Evolutionary conservation across 1,140 invertebrate genomes (phyloP).

Genomic region (Schlechtendalia chinensis): DNA sequence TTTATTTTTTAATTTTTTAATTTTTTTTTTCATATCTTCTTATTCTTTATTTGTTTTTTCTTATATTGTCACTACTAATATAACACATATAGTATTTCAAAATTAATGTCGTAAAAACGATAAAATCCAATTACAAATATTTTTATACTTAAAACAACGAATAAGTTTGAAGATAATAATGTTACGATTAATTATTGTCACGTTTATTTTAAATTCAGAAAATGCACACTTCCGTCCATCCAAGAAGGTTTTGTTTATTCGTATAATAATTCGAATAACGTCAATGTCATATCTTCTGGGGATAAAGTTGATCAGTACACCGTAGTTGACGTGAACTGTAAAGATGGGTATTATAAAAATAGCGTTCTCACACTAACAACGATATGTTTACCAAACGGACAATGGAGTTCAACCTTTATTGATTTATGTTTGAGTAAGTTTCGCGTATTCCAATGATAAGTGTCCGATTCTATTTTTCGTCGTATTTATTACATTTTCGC

Average conservation of each 20-base stretch:
- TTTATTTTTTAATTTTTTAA: too few relatives aligned
- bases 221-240: neutral
- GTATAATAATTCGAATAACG: neutral
- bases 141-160: neutral
- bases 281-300: neutral
- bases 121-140: neutral
- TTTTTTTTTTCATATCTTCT: too few relatives aligned
- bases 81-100: neutral
- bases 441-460: neutral
- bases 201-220: neutral
- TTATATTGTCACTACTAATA: too few relatives aligned
- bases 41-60: too few relatives aligned
- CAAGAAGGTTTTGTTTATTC: neutral
- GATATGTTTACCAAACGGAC: neutral
- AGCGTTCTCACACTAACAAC: neutral
- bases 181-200: neutral
- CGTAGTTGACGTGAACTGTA: neutral
- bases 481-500: too few relatives aligned
- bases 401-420: neutral
- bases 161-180: too few relatives aligned
- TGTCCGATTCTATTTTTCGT: too few relatives aligned
- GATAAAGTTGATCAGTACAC: neutral
- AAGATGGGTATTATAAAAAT: conserved; percentile 15
- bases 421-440: conserved; percentile 19
- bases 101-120: neutral